These are phyloP conservation scores for Homalodisca vitripennis DNA, from an alignment of 1,140 invertebrate species.

Conservation along the genomic window DNA sequence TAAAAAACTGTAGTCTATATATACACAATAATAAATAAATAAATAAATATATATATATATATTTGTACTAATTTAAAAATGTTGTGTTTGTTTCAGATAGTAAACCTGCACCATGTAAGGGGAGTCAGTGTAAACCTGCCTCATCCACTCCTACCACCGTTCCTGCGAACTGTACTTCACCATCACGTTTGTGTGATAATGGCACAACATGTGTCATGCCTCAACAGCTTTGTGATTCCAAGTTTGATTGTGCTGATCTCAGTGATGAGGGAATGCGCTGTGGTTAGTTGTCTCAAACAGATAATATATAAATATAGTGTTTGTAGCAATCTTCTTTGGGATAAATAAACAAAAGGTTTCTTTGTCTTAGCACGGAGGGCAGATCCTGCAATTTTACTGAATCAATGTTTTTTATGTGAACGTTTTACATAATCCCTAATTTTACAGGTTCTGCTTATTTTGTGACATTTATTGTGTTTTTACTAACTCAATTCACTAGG, in stretches of 20 bases:
- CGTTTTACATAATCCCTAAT: no score
- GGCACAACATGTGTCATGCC: constrained; percentile 63
- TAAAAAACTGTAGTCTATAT: no score
- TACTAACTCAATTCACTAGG: no score
- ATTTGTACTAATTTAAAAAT: no score
- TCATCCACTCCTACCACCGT: constrained; percentile 1
- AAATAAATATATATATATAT: no score
- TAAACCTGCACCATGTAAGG: background rate
- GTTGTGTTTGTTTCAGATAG: background rate
- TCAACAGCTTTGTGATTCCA: constrained; percentile 64
- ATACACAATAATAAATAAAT: no score
- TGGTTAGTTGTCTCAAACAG: constrained; percentile 51
- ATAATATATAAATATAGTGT: background rate
- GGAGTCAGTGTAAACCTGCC: constrained; percentile 6
- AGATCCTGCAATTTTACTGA: no score
- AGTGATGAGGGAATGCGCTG: constrained; percentile 79
- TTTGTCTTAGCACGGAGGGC: no score
- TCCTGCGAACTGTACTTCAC: constrained; percentile 55
- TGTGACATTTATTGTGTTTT: no score
- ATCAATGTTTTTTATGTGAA: no score
- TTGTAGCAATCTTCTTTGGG: background rate
- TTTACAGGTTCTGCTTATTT: no score
- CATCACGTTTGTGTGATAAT: constrained; percentile 64
- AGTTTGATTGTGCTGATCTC: constrained; percentile 67
- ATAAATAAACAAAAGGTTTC: no score